Conservation (phyloP, 2,113 vertebrate species). For the Pachyramphus minor region DNA sequence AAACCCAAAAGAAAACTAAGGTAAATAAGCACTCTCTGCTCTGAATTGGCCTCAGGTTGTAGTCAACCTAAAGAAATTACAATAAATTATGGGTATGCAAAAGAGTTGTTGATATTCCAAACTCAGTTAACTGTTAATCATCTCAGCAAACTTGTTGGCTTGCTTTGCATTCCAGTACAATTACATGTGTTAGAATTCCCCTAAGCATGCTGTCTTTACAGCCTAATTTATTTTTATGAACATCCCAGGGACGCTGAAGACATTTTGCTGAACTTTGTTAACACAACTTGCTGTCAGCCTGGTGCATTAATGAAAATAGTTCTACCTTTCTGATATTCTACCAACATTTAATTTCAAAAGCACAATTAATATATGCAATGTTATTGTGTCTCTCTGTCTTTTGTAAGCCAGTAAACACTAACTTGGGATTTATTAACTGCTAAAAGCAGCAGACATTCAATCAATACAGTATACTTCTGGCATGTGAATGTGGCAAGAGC, state of each 20-base stretch:
- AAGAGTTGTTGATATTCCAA: constrained; percentile 43
- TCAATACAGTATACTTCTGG: constrained; percentile 35
- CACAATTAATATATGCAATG: constrained; percentile 42
- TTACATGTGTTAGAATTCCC: constrained; percentile 16
- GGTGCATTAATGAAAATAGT: constrained; percentile 16
- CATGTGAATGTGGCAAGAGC: not conserved
- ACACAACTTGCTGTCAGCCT: not conserved
- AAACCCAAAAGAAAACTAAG: not conserved
- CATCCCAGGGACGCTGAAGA: not conserved
- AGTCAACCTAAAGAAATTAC: not conserved
- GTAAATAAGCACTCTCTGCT: not conserved
- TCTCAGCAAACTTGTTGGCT: constrained; percentile 48
- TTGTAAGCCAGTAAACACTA: constrained; percentile 15
- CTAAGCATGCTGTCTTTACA: constrained; percentile 22
- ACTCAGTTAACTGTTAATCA: constrained; percentile 53
- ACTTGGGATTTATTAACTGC: constrained; percentile 53
- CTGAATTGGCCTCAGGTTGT: not conserved
- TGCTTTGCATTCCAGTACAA: constrained; percentile 14
- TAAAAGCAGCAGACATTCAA: constrained; percentile 14
- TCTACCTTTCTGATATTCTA: not conserved
- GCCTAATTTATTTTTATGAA: constrained; percentile 48
- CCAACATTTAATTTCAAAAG: constrained; percentile 29
- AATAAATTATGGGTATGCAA: not conserved
- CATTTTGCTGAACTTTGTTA: constrained; percentile 41
- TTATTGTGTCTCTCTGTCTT: constrained; percentile 4